Percentiles rank a stretch among this genome's conserved stretches.
Conservation (phyloP, 1,140 invertebrate genomes). For the Riptortus pedestris region DNA sequence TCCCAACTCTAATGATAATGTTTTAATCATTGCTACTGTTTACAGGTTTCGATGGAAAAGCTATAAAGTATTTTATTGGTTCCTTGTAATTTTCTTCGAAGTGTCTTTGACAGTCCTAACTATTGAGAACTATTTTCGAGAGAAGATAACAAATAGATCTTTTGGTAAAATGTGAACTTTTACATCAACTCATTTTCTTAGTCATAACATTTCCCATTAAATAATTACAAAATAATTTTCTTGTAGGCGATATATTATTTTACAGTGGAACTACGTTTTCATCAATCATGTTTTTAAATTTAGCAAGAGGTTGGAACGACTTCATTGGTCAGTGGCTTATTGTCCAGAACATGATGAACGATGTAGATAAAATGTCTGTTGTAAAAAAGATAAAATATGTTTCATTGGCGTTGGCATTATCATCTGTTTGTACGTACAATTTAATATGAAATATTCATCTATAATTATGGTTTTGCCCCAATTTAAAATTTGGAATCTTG, state of each 20-base stretch:
- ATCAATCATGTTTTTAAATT: background rate
- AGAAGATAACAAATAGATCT: background rate
- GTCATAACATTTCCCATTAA: background rate
- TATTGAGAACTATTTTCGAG: background rate
- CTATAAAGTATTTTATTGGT: background rate
- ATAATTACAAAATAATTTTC: too few relatives aligned
- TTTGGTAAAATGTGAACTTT: background rate
- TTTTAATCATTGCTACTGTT: background rate
- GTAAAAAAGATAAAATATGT: background rate
- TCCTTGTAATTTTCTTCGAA: background rate
- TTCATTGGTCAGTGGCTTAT: background rate
- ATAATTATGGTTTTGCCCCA: too few relatives aligned
- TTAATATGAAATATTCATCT: too few relatives aligned
- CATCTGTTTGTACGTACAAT: background rate
- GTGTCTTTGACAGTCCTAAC: background rate
- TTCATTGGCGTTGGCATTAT: background rate
- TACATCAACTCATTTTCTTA: background rate
- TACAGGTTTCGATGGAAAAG: background rate
- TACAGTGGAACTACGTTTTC: background rate
- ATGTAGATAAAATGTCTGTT: background rate
- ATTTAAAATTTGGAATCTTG: too few relatives aligned
- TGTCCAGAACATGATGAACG: background rate
- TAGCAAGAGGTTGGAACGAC: background rate
- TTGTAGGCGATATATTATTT: conserved; percentile 4
- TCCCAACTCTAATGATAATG: too few relatives aligned